A percentile compares a stretch with the other conserved stretches of the same genome.
phyloP scores from a whole-genome alignment of 2,888 invertebrate species.

The Acanthacorydalis orientalis region DNA sequence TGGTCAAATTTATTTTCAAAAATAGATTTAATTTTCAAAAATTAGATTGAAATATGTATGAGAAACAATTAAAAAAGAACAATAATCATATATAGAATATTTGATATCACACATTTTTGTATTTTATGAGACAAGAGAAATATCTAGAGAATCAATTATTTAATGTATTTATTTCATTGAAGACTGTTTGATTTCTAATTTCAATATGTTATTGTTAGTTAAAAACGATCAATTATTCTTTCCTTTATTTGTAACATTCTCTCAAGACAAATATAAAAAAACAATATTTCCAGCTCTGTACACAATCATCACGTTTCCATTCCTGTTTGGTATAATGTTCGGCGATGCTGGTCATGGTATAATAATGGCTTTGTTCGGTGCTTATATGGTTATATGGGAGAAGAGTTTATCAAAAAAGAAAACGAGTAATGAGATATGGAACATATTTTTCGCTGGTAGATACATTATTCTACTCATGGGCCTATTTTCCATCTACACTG shows the following conservation, averaged over 20 bases:
- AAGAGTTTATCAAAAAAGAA: slow-evolving; percentile 54
- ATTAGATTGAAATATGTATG: no score
- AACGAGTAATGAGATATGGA: slow-evolving; percentile 55
- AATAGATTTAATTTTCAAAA: no score
- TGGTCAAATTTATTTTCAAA: no score
- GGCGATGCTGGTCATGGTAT: slow-evolving; percentile 86
- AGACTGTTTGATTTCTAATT: no score
- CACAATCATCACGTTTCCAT: slow-evolving; percentile 77
- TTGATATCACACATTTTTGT: no score
- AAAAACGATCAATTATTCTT: no score
- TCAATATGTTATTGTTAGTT: no score
- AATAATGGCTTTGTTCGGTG: slow-evolving; percentile 64
- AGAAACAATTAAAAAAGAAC: no score
- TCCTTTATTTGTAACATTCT: background rate
- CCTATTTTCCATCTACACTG: slow-evolving; percentile 60
- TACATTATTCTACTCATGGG: slow-evolving; percentile 70
- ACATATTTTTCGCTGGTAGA: slow-evolving; percentile 58
- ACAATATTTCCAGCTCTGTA: slow-evolving; percentile 20
- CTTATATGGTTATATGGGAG: slow-evolving; percentile 68
- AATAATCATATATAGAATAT: no score
- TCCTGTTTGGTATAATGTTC: slow-evolving; percentile 92
- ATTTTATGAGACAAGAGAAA: no score
- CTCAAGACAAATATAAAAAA: background rate
- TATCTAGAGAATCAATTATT: no score
- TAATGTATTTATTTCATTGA: no score